Evolutionary conservation across 2,888 invertebrate genomes (phyloP), one percentile per base, ranked within the genome.

Genomic region (Apomyelois bistriatella): DNA sequence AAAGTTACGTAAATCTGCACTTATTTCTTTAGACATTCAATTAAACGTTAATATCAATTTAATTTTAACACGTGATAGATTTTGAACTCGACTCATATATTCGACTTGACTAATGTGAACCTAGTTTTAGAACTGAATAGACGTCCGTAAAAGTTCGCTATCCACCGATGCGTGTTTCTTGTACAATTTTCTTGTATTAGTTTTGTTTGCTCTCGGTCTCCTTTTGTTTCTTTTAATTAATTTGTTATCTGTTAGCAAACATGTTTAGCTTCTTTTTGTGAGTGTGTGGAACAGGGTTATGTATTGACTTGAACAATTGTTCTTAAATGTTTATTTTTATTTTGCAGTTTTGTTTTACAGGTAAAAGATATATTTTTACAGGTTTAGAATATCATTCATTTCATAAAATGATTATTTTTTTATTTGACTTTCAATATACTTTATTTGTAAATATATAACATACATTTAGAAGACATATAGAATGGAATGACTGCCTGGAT

Each of bases 91-190:
- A 16, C 22, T 32, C 8, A 32, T 32, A 8, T 10, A 13, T 9
- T 13, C 9, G 0, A 9, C 43, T 43, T 13, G 30, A 8, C 13
- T 8, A 30, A 28, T 7, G 42, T 43, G 28, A 30, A 43, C 9
- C 8, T n/a, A 30, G 13, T 13, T 3, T 38, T 58, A 58, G 60
- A 63, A 66, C 66, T 64, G 60, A 57, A 58, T 67, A 64, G 61
- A 64, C 62, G 60, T 56, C 58, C 62, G 61, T 56, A 50, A 55
- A 71, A 71, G 65, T 74, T 59, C 55, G 55, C 60, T 61, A 66
- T 70, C 58, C 66, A 58, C 51, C 48, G 50, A 67, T 63, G 61
- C 59, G 56, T 64, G 58, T 62, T 61, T 57, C 53, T 63, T 62
- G 56, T 57, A 54, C 53, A 57, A 35, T 48, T 30, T 52, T 52